Evolutionary conservation across 2,888 invertebrate genomes (phyloP), one percentile per base, ranked within the genome.

Genomic region (Nowickia ferox): DNA sequence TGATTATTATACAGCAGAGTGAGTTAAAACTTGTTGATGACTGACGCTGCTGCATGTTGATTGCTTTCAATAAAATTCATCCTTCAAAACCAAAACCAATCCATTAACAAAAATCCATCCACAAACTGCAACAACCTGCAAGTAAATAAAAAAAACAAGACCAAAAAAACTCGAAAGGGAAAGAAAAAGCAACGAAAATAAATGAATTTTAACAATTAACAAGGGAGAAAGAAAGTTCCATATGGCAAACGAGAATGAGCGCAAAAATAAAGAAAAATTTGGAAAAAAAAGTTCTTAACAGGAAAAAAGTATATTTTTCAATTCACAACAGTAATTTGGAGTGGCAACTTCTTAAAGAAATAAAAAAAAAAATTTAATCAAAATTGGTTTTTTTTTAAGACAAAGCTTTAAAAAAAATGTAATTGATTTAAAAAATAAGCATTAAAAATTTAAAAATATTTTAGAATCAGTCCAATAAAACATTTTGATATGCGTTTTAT

Each of bases 101-200:
- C 59, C 84, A 68, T 78, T 76, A 57, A 75, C 74, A 86, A 78
- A 84, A 79, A 84, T 84, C 85, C 87, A 87, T 84, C 86, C 68
- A 75, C 84, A 83, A 84, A 86, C 83, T 74, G 72, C 83, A 83
- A 76, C 80, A 84, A 84, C 79, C 82, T 82, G 80, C 19, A 65
- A 75, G 53, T 65, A 81, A 69, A 75, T 22, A 30, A 46, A 13
- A 30, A n/a, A 61, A 5, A 44, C 22, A 44, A 51, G 2, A 44
- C n/a, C n/a, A 46, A 69, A 61, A 66, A 63, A 51, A 66, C 48
- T 66, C 30, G 42, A 11, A 46, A 63, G 38, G 22, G 38, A 66
- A 38, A 57, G 13, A 22, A 22, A 57, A 10, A 61, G 46, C 19
- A 19, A 55, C n/a, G 19, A 38, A 57, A 44, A 55, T 55, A 55